These are phyloP conservation scores for Acropternis orthonyx DNA, from an alignment of 2,797 vertebrate genomes.

Conservation along the genomic window DNA sequence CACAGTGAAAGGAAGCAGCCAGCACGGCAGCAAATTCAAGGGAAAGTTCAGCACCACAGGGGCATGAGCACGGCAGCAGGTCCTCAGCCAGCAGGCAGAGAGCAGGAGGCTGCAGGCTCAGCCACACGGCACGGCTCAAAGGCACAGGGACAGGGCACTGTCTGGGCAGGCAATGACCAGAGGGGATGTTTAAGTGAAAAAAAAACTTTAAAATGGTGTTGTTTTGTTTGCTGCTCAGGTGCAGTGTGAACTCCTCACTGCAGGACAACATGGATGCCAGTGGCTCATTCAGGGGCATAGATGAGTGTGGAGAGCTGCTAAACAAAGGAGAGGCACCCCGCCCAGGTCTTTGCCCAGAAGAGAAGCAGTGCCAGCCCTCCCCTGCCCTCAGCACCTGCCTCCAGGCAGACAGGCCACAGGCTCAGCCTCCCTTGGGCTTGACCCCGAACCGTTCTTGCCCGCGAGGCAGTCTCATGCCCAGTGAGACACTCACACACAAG, in stretches of 20 bases:
- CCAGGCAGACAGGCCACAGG: neutral
- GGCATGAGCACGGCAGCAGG: neutral
- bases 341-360: neutral
- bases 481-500: fast-evolving
- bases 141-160: neutral
- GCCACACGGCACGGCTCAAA: fast-evolving
- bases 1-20: neutral
- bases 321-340: neutral
- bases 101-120: neutral
- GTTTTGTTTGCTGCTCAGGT: neutral
- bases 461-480: neutral
- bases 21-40: neutral
- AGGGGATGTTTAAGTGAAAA: fast-evolving
- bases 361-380: neutral
- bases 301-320: neutral
- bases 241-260: neutral
- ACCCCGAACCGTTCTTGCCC: neutral
- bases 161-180: neutral
- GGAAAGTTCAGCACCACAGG: neutral
- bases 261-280: constrained; percentile 9
- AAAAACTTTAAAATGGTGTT: no score
- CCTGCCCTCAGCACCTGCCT: neutral
- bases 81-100: neutral
- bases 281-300: neutral
- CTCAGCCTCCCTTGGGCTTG: neutral